A percentile compares a stretch with the other conserved stretches of the same genome.
phyloP scores from a whole-genome alignment of 2,888 invertebrate species.

The Chloroclysta siterata region DNA sequence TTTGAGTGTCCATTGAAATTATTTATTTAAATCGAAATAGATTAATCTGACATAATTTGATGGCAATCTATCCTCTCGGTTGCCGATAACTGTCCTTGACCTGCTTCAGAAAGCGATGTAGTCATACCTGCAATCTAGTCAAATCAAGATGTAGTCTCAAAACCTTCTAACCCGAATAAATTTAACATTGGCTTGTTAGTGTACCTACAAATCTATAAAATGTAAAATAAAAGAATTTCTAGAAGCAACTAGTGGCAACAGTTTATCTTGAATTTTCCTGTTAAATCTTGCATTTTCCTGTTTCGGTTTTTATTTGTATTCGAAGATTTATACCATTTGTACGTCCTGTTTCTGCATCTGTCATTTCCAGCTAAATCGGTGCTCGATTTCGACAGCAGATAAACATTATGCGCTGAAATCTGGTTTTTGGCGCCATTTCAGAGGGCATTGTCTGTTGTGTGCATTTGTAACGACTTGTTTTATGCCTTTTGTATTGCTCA shows the following conservation, averaged over 20 bases:
- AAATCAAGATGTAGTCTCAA: too few species aligned
- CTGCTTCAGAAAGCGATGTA: too few species aligned
- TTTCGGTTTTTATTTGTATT: slow-evolving; percentile 8
- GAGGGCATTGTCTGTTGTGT: slow-evolving; percentile 4
- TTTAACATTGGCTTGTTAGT: too few species aligned
- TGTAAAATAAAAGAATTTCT: too few species aligned
- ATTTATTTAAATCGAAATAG: too few species aligned
- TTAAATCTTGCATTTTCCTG: slow-evolving; percentile 11
- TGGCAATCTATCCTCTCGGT: too few species aligned
- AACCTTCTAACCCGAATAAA: too few species aligned
- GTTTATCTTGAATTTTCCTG: slow-evolving; percentile 1
- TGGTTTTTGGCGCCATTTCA: slow-evolving; percentile 42
- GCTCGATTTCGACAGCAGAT: slow-evolving; percentile 32
- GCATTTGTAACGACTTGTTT: background rate
- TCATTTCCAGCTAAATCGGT: slow-evolving; percentile 36
- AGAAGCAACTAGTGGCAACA: background rate
- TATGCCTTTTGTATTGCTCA: background rate
- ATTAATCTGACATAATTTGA: too few species aligned
- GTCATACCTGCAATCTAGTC: too few species aligned
- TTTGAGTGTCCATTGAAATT: too few species aligned
- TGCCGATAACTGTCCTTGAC: too few species aligned
- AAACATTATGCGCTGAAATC: slow-evolving; percentile 35
- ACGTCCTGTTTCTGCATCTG: slow-evolving; percentile 32
- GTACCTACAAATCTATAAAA: too few species aligned
- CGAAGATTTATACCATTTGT: slow-evolving; percentile 16